These are phyloP conservation scores for Oxyteleia sp. DNA, from an alignment of 2,888 invertebrate genomes.

Conservation along the genomic window DNA sequence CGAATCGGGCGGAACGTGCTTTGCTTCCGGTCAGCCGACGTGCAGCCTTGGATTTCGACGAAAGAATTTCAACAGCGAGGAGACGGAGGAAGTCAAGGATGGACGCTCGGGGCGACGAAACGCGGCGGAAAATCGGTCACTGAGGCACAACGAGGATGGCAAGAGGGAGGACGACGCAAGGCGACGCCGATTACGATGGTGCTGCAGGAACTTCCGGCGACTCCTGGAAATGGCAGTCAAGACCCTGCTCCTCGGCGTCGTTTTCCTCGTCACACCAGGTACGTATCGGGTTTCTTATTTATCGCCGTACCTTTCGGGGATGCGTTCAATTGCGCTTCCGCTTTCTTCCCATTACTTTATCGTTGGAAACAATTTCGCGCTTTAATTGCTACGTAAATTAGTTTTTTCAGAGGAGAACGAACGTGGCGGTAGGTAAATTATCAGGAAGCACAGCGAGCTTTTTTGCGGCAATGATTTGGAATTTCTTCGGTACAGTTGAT, in stretches of 20 bases:
- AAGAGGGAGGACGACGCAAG: constrained; percentile 76
- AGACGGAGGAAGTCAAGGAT: constrained; percentile 75
- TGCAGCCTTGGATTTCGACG: constrained; percentile 80
- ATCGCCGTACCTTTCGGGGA: no score
- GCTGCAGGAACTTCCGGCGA: constrained; percentile 83
- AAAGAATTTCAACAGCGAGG: constrained; percentile 72
- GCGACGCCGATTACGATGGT: constrained; percentile 79
- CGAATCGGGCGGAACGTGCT: constrained; percentile 71
- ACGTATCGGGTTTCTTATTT: no score
- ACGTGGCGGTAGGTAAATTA: no score
- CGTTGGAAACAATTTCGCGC: no score
- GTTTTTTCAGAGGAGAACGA: no score
- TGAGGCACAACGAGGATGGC: constrained; percentile 75
- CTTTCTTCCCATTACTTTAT: no score
- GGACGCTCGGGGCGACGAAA: constrained; percentile 74
- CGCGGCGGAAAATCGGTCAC: constrained; percentile 74
- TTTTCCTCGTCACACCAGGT: constrained; percentile 86
- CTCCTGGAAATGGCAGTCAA: constrained; percentile 84
- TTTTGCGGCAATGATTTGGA: no score
- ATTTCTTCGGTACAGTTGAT: no score
- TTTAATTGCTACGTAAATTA: no score
- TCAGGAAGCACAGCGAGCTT: no score
- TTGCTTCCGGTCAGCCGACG: constrained; percentile 85
- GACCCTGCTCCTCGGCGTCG: constrained; percentile 84
- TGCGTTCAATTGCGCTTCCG: no score